Evolutionary conservation across 2,797 vertebrate genomes (phyloP).

Genomic region (Mus caroli): DNA sequence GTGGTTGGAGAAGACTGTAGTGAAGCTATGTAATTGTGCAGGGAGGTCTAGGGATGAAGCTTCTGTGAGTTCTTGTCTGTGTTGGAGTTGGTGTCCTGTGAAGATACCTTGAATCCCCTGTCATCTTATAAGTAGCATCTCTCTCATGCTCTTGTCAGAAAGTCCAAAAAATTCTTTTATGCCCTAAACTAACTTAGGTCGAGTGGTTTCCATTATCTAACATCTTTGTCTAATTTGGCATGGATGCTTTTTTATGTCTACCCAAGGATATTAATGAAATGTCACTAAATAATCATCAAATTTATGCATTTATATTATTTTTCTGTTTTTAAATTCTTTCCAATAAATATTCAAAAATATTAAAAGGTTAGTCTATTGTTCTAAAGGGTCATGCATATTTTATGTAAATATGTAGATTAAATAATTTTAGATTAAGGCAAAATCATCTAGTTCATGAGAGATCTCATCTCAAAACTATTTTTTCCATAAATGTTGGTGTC

Average conservation of each 20-base stretch:
- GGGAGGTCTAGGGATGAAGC: too few species aligned
- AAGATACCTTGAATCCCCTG: not conserved
- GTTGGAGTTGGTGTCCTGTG: not conserved
- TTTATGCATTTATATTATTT: not conserved
- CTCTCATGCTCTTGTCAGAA: not conserved
- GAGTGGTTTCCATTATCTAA: not conserved
- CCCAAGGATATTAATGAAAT: not conserved
- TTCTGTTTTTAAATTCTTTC: not conserved
- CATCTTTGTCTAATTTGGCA: not conserved
- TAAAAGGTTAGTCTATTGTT: not conserved
- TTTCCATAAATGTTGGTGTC: not conserved
- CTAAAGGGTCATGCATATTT: not conserved
- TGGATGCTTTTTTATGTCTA: not conserved
- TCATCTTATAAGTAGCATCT: not conserved
- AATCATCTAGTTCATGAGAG: not conserved
- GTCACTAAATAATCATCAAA: not conserved
- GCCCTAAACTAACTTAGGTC: not conserved
- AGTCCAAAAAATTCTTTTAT: not conserved
- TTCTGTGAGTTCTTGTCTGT: not conserved
- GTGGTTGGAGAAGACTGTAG: too few species aligned
- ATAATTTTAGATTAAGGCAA: not conserved
- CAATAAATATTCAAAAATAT: not conserved
- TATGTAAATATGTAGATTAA: not conserved
- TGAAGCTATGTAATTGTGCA: too few species aligned
- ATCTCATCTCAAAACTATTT: not conserved